Conservation (phyloP, 1,140 invertebrate species). For the Pseudoatta argentina region DNA sequence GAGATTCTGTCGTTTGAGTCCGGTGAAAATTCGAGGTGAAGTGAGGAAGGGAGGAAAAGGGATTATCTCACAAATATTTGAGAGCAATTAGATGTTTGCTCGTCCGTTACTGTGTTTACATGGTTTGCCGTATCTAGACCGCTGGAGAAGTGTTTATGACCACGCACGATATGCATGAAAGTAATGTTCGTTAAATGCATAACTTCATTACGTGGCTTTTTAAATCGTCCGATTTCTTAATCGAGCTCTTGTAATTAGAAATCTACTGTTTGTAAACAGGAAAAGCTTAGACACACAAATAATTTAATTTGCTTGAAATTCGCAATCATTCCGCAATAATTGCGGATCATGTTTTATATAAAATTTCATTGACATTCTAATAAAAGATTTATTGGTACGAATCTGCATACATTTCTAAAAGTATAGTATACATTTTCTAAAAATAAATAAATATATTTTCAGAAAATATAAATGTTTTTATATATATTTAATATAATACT, state of each 20-base stretch:
- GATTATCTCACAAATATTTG: conserved; percentile 84
- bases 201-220: conserved; percentile 1
- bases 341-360: not conserved
- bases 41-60: not conserved
- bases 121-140: conserved; percentile 81
- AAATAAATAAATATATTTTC: not conserved
- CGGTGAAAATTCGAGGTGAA: conserved; percentile 69
- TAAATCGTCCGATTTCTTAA: conserved; percentile 32
- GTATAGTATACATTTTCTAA: not conserved
- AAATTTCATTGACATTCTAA: not conserved
- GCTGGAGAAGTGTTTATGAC: conserved; percentile 73
- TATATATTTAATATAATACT: too few relatives aligned
- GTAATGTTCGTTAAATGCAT: conserved; percentile 16
- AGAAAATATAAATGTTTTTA: not conserved
- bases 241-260: not conserved
- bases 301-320: not conserved
- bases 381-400: not conserved
- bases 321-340: not conserved
- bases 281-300: not conserved
- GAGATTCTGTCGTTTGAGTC: conserved; percentile 24
- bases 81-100: conserved; percentile 84
- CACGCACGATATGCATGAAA: conserved; percentile 55
- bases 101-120: conserved; percentile 81
- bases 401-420: not conserved
- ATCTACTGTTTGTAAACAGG: not conserved